Evolutionary conservation across 2,888 invertebrate genomes (phyloP), one percentile per base, ranked within the genome.

Genomic region (Pycnomerus fuliginosus): DNA sequence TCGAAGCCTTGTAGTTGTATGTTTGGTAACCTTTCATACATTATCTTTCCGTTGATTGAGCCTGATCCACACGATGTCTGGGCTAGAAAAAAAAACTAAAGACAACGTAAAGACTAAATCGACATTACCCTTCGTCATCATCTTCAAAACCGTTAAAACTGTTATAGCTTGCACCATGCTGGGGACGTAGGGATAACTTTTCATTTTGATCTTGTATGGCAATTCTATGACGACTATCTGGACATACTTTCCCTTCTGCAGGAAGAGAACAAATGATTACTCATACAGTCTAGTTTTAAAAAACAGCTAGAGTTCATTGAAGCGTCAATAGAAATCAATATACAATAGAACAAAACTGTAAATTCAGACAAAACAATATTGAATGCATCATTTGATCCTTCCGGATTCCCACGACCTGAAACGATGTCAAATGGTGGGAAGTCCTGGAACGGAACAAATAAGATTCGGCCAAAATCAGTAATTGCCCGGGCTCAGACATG

Each of bases 11-110:
- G 90, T 22, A 91, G 74, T 69, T 92, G 91, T 63, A 90, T 89
- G 69, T 92, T 91, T 23, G 92, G 90, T 60, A 93, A 73, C 62
- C 91, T 79, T 73, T 93, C 92, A 67, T 91, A 93, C 74, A 90
- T 86, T 20, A 92, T 84, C 66, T 90, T 80, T 24, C 93, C 93
- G 39, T 68, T 72, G 63, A 70, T 67, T 68, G 88, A 80, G 40
- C 92, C 92, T 68, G 90, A 87, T 68, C 92, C 92, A 72, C 93
- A 93, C 45, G 90, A 89, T 53, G 90, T 91, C 82, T 92, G 92
- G 65, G 87, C 89, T 88, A 72, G 32, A 72, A 70, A 38, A 22
- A 16, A 37, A 16, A 4, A 8, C 27, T 12, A 5, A 3, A 11
- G 11, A 13, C 13, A n/a, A 1, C n/a, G 8, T 14, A 13, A n/a